Percentiles rank a stretch among this genome's conserved stretches.
Conservation (phyloP, 2,113 vertebrate genomes). For the Buteo buteo region DNA sequence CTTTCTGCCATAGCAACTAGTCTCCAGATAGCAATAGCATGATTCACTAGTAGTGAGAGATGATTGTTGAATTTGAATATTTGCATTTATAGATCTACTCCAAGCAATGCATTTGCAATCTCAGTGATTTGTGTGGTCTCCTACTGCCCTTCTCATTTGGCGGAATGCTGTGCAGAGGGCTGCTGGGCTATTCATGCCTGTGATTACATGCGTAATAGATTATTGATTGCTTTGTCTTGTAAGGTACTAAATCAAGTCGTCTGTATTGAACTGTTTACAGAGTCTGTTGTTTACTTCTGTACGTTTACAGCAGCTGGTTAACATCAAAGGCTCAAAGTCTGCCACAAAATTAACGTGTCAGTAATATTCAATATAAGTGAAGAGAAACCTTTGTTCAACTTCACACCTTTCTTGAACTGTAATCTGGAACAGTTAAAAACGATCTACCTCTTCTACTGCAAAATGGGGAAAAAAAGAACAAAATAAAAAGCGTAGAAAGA, state of each 20-base stretch:
- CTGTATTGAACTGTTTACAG: constrained; percentile 24
- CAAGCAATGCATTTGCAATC: neutral
- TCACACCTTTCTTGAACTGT: neutral
- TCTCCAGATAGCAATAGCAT: neutral
- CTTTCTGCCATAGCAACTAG: constrained; percentile 47
- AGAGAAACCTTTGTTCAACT: neutral
- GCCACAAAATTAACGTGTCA: neutral
- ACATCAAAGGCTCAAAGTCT: neutral
- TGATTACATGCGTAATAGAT: constrained; percentile 41
- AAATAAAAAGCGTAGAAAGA: neutral
- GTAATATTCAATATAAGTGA: neutral
- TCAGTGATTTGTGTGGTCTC: neutral
- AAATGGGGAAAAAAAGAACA: neutral
- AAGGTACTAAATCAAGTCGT: constrained; percentile 5
- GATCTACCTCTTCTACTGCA: neutral
- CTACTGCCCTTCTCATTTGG: neutral
- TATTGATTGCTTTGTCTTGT: constrained; percentile 30
- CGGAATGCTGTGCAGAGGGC: neutral
- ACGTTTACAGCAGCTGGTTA: neutral
- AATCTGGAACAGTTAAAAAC: neutral
- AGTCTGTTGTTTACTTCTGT: constrained; percentile 7
- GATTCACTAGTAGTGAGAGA: neutral
- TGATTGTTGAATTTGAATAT: constrained; percentile 13
- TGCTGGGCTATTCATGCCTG: neutral
- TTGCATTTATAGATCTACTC: neutral